A percentile compares a stretch with the other conserved stretches of the same genome.
Conservation (phyloP, 2,888 invertebrate genomes). For the Syrista parreyssii region DNA sequence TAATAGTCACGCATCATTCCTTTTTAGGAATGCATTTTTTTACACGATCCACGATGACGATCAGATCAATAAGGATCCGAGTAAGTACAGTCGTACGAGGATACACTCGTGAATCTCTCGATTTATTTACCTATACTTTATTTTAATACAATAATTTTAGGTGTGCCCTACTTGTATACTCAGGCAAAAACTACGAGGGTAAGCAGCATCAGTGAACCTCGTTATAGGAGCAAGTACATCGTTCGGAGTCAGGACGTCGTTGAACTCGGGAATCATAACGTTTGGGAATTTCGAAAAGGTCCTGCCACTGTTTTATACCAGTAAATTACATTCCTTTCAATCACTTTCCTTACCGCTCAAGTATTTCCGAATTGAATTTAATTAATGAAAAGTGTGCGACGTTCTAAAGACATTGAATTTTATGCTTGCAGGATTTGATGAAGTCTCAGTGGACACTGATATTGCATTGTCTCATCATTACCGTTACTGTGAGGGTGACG, state of each 20-base stretch:
- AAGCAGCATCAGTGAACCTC: slow-evolving; percentile 46
- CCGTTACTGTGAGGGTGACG: slow-evolving; percentile 36
- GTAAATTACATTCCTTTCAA: slow-evolving; percentile 5
- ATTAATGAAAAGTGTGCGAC: not conserved
- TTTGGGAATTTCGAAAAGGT: slow-evolving; percentile 40
- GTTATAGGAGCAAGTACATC: slow-evolving; percentile 54
- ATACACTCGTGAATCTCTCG: not conserved
- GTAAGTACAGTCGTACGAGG: slow-evolving; percentile 19
- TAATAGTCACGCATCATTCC: slow-evolving; percentile 60
- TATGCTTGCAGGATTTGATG: slow-evolving; percentile 26
- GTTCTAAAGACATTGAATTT: not conserved
- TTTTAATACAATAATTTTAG: not conserved
- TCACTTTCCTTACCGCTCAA: not conserved
- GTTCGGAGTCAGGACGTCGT: slow-evolving; percentile 46
- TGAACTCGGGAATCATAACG: slow-evolving; percentile 55
- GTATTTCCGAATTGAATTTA: not conserved
- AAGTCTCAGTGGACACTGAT: slow-evolving; percentile 31
- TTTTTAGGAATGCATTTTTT: slow-evolving; percentile 68
- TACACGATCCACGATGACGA: slow-evolving; percentile 66
- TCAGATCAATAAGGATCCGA: slow-evolving; percentile 38
- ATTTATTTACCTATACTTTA: not conserved
- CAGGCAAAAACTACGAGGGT: slow-evolving; percentile 62
- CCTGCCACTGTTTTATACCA: slow-evolving; percentile 12
- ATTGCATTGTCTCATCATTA: slow-evolving; percentile 37
- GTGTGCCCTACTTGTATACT: slow-evolving; percentile 59